Evolutionary conservation across 1,140 invertebrate genomes (phyloP), one percentile per base, ranked within the genome.

Genomic region (Diorhabda sublineata): DNA sequence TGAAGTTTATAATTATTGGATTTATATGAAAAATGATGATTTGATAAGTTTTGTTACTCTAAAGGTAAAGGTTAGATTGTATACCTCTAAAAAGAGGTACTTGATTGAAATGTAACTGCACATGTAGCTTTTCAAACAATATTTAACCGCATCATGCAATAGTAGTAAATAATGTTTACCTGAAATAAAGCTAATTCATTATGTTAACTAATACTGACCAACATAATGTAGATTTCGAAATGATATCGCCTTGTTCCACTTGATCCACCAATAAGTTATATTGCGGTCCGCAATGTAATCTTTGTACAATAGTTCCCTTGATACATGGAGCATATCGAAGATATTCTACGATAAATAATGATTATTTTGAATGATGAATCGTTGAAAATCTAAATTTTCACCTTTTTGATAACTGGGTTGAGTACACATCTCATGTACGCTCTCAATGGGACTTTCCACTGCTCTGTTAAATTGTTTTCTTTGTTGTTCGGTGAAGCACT

Each of bases 371-470:
- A 26, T 26, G 26, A 26, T 26, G 0, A 52, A 3, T 52, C 6
- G n/a, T 3, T 4, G 4, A 52, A 52, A 8, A 52, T n/a, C 4
- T 8, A n/a, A 45, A 26, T 3, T 5, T 72, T 77, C 71, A 86
- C 86, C 85, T 74, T 82, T 79, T 78, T 87, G 86, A 76, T 88
- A 88, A 57, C 81, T 76, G 0, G 83, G 81, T 42, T 83, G 82
- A 8, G 84, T 85, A 70, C 86, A 88, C 82, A 88, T 84, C 69
- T 87, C 82, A 80, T 87, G 85, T 2, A 88, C 82, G 42, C 84
- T 85, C 63, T 85, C 83, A 8, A 87, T 85, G 1, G 86, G 85
- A 67, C 80, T 81, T 70, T 87, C 85, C 0, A 87, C 85, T 5
- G 85, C 86, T 62, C 83, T 83, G 76, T 87, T 87, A 71, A 88